Evolutionary conservation across 2,888 invertebrate genomes (phyloP).

Genomic region (Bellardia pandia): DNA sequence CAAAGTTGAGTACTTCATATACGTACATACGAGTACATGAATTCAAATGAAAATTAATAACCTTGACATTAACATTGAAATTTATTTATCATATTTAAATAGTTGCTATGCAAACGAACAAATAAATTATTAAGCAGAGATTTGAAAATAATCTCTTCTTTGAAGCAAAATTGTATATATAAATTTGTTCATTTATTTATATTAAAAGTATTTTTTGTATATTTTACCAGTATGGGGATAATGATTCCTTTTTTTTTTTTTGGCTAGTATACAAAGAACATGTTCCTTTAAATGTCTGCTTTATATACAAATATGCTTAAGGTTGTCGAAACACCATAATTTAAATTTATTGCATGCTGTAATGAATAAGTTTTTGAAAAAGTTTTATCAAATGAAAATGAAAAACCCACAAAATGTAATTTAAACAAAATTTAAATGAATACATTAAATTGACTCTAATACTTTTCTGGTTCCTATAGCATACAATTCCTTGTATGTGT

Average conservation of each 20-base stretch:
- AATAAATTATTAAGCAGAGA: background rate
- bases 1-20: slow-evolving; percentile 2
- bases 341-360: slow-evolving; percentile 21
- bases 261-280: too few species aligned
- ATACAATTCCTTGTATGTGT: too few species aligned
- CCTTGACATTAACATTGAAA: slow-evolving; percentile 14
- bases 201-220: too few species aligned
- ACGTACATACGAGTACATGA: background rate
- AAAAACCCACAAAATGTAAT: background rate
- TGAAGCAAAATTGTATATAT: too few species aligned
- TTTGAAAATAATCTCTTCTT: background rate
- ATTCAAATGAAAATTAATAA: slow-evolving; percentile 14
- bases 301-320: background rate
- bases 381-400: background rate
- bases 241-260: too few species aligned
- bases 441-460: too few species aligned
- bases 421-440: background rate
- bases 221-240: too few species aligned
- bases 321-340: background rate
- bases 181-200: too few species aligned
- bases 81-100: background rate
- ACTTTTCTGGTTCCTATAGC: too few species aligned
- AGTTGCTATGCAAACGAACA: background rate
- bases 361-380: slow-evolving; percentile 1
- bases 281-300: background rate